A percentile compares a stretch with the other conserved stretches of the same genome.
Evolutionary conservation across 2,888 invertebrate species (phyloP).

Genomic region (Digitonthophagus gazella): DNA sequence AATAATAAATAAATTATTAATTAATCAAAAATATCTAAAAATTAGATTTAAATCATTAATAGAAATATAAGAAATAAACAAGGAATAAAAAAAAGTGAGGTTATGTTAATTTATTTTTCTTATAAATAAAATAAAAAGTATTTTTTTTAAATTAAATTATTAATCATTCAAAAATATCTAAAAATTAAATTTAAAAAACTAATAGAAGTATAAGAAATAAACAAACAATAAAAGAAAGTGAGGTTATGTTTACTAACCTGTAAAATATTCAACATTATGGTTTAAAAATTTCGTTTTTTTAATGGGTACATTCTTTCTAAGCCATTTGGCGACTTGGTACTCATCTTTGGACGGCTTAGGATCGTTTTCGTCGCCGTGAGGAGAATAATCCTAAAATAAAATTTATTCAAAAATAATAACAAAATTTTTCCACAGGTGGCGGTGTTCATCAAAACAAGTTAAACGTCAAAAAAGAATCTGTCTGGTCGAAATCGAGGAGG

Average conservation of each 20-base stretch:
- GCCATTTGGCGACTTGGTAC: conserved; percentile 90
- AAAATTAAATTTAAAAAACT: too few species aligned
- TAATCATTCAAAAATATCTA: too few species aligned
- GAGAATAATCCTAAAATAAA: conserved; percentile 51
- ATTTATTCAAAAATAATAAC: conserved; percentile 11
- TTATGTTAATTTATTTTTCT: too few species aligned
- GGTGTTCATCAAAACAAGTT: conserved; percentile 30
- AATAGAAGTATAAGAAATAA: conserved; percentile 4
- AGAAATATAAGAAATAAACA: too few species aligned
- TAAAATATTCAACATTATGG: conserved; percentile 96
- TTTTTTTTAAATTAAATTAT: neutral
- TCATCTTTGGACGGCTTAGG: conserved; percentile 88
- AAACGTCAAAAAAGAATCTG: conserved; percentile 29
- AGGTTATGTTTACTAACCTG: conserved; percentile 58
- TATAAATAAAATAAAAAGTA: conserved; percentile 14
- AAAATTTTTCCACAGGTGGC: conserved; percentile 24
- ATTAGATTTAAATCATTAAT: too few species aligned
- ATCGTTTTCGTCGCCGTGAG: conserved; percentile 53
- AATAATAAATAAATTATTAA: too few species aligned
- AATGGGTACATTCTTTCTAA: conserved; percentile 88
- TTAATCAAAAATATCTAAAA: too few species aligned
- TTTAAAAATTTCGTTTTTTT: conserved; percentile 96
- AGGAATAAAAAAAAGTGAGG: too few species aligned
- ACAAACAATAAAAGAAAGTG: neutral
- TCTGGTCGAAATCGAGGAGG: too few species aligned